phyloP scores from a whole-genome alignment of 2,113 vertebrate species.

The Aix galericulata region DNA sequence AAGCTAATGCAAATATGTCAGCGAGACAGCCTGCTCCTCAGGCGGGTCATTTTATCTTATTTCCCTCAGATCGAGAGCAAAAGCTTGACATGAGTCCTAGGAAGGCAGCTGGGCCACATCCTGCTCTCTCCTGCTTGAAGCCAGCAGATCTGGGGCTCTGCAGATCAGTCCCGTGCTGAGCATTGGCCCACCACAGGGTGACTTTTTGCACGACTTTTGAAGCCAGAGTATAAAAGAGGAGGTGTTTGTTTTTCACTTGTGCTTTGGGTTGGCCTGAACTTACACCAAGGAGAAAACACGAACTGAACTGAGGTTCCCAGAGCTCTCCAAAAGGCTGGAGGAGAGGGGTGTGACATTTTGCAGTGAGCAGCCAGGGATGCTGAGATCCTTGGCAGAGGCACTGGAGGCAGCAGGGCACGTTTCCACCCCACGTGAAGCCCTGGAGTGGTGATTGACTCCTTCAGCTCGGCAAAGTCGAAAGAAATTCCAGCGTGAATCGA shows the following conservation, averaged over 20 bases:
- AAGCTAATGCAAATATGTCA: neutral
- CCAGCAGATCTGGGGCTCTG: neutral
- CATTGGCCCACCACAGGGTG: fast-evolving
- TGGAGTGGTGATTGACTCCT: slow-evolving; percentile 18
- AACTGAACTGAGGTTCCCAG: neutral
- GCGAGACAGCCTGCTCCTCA: neutral
- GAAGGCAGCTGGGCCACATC: neutral
- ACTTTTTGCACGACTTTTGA: neutral
- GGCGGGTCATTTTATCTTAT: neutral
- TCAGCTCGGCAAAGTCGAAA: neutral
- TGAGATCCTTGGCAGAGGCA: neutral
- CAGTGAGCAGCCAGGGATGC: neutral
- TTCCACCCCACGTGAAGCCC: neutral
- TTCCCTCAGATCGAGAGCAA: neutral
- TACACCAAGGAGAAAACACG: neutral
- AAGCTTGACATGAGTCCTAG: neutral
- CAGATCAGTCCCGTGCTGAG: neutral
- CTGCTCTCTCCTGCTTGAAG: neutral
- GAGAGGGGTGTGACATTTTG: neutral
- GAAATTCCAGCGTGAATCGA: neutral
- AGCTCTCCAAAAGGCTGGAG: neutral
- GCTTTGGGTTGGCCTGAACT: neutral
- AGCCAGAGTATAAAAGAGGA: neutral
- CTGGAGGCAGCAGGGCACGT: neutral
- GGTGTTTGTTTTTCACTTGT: neutral